These are phyloP conservation scores for Heliconius cydno DNA, from an alignment of 2,888 invertebrate genomes.

Conservation along the genomic window DNA sequence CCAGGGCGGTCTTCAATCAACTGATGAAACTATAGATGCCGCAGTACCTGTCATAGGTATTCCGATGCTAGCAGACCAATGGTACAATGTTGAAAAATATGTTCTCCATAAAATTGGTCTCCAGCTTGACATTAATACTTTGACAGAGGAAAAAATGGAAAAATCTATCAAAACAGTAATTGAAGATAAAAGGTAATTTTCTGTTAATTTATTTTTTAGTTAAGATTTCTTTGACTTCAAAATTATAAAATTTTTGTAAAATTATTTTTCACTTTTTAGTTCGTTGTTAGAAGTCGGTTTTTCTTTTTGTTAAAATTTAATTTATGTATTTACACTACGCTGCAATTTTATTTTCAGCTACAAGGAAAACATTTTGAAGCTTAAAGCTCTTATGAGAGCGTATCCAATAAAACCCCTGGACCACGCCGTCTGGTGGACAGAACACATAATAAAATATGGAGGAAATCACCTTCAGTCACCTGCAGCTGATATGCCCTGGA, in stretches of 20 bases:
- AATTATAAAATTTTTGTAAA: no score
- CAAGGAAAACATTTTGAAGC: slow-evolving; percentile 41
- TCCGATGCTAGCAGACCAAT: slow-evolving; percentile 68
- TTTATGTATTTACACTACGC: not conserved
- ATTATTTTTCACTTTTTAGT: no score
- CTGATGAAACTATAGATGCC: slow-evolving; percentile 67
- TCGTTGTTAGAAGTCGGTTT: no score
- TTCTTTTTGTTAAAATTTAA: no score
- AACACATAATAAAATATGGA: slow-evolving; percentile 46
- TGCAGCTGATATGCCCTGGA: slow-evolving; percentile 35
- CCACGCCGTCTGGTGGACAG: slow-evolving; percentile 49
- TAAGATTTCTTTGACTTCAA: no score
- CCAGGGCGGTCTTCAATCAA: slow-evolving; percentile 70
- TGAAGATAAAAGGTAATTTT: slow-evolving; percentile 50
- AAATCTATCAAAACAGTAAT: slow-evolving; percentile 51
- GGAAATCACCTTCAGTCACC: slow-evolving; percentile 46
- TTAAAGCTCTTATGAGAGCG: slow-evolving; percentile 43
- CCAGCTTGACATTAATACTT: slow-evolving; percentile 52
- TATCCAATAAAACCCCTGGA: slow-evolving; percentile 47
- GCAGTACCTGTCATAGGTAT: slow-evolving; percentile 65
- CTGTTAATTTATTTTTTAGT: not conserved
- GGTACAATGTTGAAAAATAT: slow-evolving; percentile 60
- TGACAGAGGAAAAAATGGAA: slow-evolving; percentile 53
- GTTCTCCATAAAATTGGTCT: slow-evolving; percentile 56
- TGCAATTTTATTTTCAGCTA: slow-evolving; percentile 43